Evolutionary conservation across 2,888 invertebrate genomes (phyloP), one percentile per base, ranked within the genome.

Genomic region (Meiosimyza decipiens): DNA sequence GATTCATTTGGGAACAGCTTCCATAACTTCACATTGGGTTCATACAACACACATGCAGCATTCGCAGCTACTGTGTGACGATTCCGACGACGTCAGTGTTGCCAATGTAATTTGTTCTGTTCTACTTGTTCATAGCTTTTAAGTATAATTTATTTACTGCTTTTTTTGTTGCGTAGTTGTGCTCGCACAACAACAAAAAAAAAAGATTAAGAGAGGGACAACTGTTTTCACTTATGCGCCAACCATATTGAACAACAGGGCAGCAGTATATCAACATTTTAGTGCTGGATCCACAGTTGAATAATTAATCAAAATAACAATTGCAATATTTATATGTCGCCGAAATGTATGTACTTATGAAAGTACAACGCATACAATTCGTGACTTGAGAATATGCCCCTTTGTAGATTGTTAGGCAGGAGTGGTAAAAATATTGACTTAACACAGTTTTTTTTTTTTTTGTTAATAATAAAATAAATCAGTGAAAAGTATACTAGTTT

Each of bases 231-330:
- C 55, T 57, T 69, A 22, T 22, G 40, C 57, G 49, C 50, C 18
- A n/a, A 12, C 33, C 59, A 68, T 49, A 50, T 50, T 22, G 51
- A 60, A 60, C 69, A 33, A 50, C 69, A 28, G 51, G 51, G 54
- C 69, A 47, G 59, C 33, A n/a, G 18, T 0, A 68, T 57, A 68
- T 9, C 60, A 50, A 22, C 66, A 55, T 22, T 59, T 15, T 11
- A 22, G 15, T 47, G 64, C 59, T 28, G 55, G 64, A 50, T 57
- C 54, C 54, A 33, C 40, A 67, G 62, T 54, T 62, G 60, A 72
- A 67, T 67, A 67, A 72, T 72, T 67, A 62, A 72, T 67, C 72
- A 72, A 72, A 60, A 71, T 71, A 59, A 66, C 71, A 71, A 71
- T 71, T 66, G 65, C 66, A 16, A 40, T 40, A 59, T 52, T 47